Evolutionary conservation across 2,888 invertebrate species (phyloP), one percentile per base, ranked within the genome.

Genomic region (Patella caerulea): DNA sequence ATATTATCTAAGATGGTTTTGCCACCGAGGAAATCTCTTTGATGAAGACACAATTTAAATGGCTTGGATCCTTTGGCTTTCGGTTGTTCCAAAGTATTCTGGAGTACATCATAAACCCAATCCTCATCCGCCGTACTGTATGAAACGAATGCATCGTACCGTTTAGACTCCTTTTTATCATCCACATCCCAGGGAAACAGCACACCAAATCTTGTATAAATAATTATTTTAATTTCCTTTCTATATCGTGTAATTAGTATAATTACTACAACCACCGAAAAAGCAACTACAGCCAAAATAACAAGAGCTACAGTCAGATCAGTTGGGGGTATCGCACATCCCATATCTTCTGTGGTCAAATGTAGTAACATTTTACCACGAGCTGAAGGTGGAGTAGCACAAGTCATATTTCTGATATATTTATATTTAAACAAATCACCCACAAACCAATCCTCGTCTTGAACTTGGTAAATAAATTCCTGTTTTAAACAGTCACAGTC

Each of bases 91-190:
- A 96, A 92, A 81, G 95, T 94, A 29, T 95, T 95, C 45, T 95
- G 95, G 70, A 96, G 93, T 87, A 96, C 95, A 89, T 96, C 96
- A 65, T 95, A 94, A 70, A 96, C 96, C 94, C 96, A 96, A 75
- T 95, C 94, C 91, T 96, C 96, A 92, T 97, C 96, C 92, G 96
- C 96, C 70, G 95, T 95, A 92, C 96, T 96, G 92, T 97, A 97
- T 91, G 96, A 96, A 85, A 97, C 94, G 92, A 97, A 97, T 74
- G 96, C 96, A 92, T 97, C 97, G 92, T 95, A 97, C 17, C 19
- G 76, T 72, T 82, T 83, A 45, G 19, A 69, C 5, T 71, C 65
- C 15, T 53, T 45, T 3, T 59, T 56, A 4, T 9, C 56, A 15
- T 80, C 80, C 11, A 53, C 72, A 17, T 79, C 82, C 72, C 88